Evolutionary conservation across 2,797 vertebrate genomes (phyloP), one percentile per base, ranked within the genome.

Genomic region (Podargus strigoides): DNA sequence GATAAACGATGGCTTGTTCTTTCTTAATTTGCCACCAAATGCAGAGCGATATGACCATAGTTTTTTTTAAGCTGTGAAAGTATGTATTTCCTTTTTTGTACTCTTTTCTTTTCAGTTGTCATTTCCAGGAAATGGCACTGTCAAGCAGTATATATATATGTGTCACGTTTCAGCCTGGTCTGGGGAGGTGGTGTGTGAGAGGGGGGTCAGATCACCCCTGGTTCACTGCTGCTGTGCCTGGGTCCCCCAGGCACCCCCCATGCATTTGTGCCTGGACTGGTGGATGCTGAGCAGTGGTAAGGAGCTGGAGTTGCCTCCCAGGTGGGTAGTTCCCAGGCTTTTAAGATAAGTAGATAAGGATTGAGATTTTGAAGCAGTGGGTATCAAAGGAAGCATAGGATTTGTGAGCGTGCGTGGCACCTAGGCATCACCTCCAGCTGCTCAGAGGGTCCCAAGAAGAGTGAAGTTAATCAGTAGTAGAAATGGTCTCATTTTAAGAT

Each of bases 341-440:
- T 60, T 36, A 58, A 74, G 84, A 60, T 63, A 36, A 9, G n/a
- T 44, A 89, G 76, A 41, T 92, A 52, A 73, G 15, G 50, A 50
- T 20, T 0, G 0, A 63, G 69, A 49, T 72, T 88, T 72, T 78
- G 89, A 86, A 81, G 73, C 52, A 44, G 32, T 19, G 67, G 30
- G 2, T 84, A 32, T 83, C 56, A 46, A 83, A 50, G 36, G 88
- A 87, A 92, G n/a, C 58, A 58, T 21, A 68, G 49, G 67, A 58
- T 55, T 73, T 67, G 41, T 4, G 14, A 44, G 49, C 19, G 10
- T 0, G 0, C 10, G 0, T 9, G 56, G 69, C 17, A 9, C 7
- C 50, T n/a, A 19, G 52, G 56, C 56, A 67, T 85, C 75, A 74
- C 56, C 56, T 87, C 28, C 50, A 58, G 76, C 62, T 63, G 39